Evolutionary conservation across 2,113 vertebrate genomes (phyloP), one percentile per base, ranked within the genome.

Genomic region (Symphodus melops): DNA sequence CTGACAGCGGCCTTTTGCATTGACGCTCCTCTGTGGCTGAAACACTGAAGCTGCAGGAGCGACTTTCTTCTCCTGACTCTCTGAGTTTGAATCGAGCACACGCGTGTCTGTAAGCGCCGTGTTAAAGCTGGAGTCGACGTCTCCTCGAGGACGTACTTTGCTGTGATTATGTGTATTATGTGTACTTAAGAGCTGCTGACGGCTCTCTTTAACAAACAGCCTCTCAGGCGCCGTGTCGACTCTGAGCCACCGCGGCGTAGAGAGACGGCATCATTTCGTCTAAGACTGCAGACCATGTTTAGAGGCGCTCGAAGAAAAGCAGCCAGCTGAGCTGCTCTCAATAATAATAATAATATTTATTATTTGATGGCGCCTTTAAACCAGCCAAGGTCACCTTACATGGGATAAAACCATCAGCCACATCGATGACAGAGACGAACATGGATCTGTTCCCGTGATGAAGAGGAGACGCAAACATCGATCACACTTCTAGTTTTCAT

Each of bases 161-260:
- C 67, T n/a, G 23, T 39, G 62, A 72, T 79, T 72, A 39, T 12
- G 54, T 54, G 9, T 59, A 62, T 67, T 74, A 77, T 60, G 62
- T 75, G 57, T 49, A 63, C 68, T 74, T 77, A 73, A 82, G 42
- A 46, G 78, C 59, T 72, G 77, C 74, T 33, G 16, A 17, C 20
- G 36, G 77, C 74, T 2, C 49, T 64, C 64, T 59, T 69, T 60
- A 49, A 65, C 42, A 14, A 69, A 71, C 23, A 46, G 23, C 46
- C 44, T 72, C 72, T 59, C 12, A 3, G 49, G 28, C 28, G 5
- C 8, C 0, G 9, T 17, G 49, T 51, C 11, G 8, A 33, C 63
- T 12, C 69, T 56, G 13, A 72, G 68, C 28, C 6, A 0, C 0
- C 3, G 37, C 0, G 39, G 0, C 0, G 16, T 49, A 41, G 11